Percentiles rank a stretch among this genome's conserved stretches.
Evolutionary conservation across 2,797 vertebrate species (phyloP).

Genomic region (Coreius guichenoti): DNA sequence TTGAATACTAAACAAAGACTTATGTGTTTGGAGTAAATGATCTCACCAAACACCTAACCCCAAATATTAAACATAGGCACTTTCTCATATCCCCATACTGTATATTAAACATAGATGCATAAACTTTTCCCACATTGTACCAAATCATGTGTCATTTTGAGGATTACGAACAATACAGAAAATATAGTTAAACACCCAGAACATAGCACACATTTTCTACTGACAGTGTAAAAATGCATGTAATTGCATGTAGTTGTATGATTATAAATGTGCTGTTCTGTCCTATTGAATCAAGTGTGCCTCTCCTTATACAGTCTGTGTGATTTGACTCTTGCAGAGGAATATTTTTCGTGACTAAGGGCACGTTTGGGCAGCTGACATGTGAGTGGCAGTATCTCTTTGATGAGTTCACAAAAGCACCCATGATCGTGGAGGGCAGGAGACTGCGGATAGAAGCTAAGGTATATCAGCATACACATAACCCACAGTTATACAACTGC

Average conservation of each 20-base stretch:
- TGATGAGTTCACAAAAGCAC: constrained; percentile 96
- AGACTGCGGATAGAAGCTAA: constrained; percentile 95
- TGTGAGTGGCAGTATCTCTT: constrained; percentile 98
- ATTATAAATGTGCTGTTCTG: not conserved
- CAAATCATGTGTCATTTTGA: not conserved
- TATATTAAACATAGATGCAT: not conserved
- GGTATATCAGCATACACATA: constrained; percentile 72
- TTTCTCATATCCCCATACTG: too few species aligned
- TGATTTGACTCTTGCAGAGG: constrained; percentile 77
- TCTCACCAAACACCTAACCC: not conserved
- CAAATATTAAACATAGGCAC: not conserved
- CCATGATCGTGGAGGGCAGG: constrained; percentile 88
- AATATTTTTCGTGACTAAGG: constrained; percentile 95
- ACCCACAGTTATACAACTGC: not conserved
- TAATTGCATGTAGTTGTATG: not conserved
- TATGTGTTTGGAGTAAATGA: not conserved
- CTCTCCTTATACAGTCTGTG: constrained; percentile 47
- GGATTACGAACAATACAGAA: not conserved
- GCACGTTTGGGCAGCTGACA: constrained; percentile 94
- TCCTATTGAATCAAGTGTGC: not conserved
- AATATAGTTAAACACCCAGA: not conserved
- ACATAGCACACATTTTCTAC: not conserved
- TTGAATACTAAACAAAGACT: not conserved
- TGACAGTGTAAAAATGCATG: not conserved
- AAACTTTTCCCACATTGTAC: not conserved